Evolutionary conservation across 2,888 invertebrate species (phyloP).

Genomic region (Microdon myrmicae): DNA sequence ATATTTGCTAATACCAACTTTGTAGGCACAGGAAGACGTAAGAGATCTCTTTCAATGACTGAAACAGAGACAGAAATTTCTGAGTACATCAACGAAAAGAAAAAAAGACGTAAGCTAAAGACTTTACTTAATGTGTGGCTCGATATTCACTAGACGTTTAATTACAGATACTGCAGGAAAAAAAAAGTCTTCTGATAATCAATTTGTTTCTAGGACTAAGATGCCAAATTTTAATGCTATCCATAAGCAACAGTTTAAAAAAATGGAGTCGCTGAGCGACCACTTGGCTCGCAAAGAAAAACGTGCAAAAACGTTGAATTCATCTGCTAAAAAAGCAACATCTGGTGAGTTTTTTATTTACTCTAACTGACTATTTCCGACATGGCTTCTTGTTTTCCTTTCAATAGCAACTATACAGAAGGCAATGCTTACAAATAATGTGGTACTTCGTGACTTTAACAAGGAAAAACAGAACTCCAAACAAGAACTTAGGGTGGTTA

Average conservation of each 20-base stretch:
- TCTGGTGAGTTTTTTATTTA: conserved; percentile 52
- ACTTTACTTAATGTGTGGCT: background rate
- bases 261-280: conserved; percentile 77
- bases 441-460: conserved; percentile 18
- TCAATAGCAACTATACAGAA: conserved; percentile 26
- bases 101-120: conserved; percentile 50
- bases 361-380: background rate
- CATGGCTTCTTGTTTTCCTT: background rate
- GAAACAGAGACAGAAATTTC: conserved; percentile 52
- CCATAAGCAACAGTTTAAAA: conserved; percentile 73
- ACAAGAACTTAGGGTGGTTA: too few species aligned
- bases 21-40: conserved; percentile 60
- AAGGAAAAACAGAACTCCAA: too few species aligned
- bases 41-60: conserved; percentile 60
- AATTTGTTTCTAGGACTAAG: conserved; percentile 66
- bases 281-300: conserved; percentile 68
- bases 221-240: conserved; percentile 77
- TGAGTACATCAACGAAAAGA: conserved; percentile 27
- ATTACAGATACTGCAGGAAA: conserved; percentile 3
- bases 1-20: background rate
- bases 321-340: conserved; percentile 53
- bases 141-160: conserved; percentile 5
- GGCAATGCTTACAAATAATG: conserved; percentile 20
- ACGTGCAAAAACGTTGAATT: conserved; percentile 61
- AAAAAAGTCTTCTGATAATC: conserved; percentile 43